Evolutionary conservation across 2,797 vertebrate species (phyloP), one percentile per base, ranked within the genome.

Genomic region (Danionella dracula): DNA sequence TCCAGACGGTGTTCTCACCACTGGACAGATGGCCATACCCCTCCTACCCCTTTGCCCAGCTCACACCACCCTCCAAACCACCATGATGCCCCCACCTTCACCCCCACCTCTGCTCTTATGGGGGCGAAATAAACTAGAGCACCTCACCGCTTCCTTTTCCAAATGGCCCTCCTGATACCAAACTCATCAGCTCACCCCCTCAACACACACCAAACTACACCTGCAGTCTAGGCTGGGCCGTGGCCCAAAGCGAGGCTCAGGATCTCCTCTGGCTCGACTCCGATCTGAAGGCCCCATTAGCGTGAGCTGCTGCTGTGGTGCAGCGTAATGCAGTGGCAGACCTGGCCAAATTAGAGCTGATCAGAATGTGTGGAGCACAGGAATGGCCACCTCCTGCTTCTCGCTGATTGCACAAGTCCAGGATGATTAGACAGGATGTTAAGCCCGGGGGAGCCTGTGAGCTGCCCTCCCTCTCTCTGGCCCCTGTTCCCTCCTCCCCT

Each of bases 1-100:
- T 80, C 86, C 88, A 90, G 89, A 88, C 85, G 88, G 88, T 51
- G 76, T 82, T 86, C 85, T 85, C 85, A 88, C 88, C 86, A 86
- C 87, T 88, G 88, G 88, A 89, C 88, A 89, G 88, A 89, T 90
- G 88, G 89, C 85, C 87, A 79, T 75, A 81, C 76, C 84, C 81
- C 83, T 82, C 78, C 75, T 76, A 76, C 76, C 77, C 79, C 56
- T 72, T 58, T 76, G 69, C 82, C 76, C 68, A 9, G 34, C 55
- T 35, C 8, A 4, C 45, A 67, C 54, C 76, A 79, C 67, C 72
- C 61, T 71, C 75, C 68, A 72, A 79, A 72, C 71, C 75, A 69
- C 76, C 81, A 40, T 40, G 76, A 78, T 73, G 66, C 76, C 77
- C 65, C 54, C 66, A 62, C 72, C 72, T 71, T 82, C 80, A 83